Percentiles rank a stretch among this genome's conserved stretches.
phyloP scores from a whole-genome alignment of 2,888 invertebrate species.

The Mythimna lalbum region DNA sequence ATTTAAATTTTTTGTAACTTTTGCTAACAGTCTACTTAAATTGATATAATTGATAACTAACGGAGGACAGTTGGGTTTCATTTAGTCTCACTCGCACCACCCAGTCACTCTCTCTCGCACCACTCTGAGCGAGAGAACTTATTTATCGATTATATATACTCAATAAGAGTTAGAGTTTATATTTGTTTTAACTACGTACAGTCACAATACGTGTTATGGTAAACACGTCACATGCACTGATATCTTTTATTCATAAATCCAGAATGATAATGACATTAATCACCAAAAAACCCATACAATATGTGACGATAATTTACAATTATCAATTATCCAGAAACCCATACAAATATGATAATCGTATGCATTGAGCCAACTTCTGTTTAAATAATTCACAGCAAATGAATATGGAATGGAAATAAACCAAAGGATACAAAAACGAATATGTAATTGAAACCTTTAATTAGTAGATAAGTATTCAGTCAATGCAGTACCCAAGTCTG shows the following conservation, averaged over 20 bases:
- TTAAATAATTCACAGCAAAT: slow-evolving; percentile 8
- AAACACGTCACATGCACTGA: background rate
- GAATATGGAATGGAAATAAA: slow-evolving; percentile 4
- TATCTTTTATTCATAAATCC: slow-evolving; percentile 16
- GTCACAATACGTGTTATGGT: background rate
- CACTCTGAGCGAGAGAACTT: too few species aligned
- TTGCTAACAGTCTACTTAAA: too few species aligned
- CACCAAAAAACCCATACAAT: slow-evolving; percentile 4
- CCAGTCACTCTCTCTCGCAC: too few species aligned
- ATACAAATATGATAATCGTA: slow-evolving; percentile 25
- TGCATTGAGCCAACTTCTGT: slow-evolving; percentile 1
- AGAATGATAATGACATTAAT: background rate
- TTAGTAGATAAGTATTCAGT: slow-evolving; percentile 1
- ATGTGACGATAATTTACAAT: slow-evolving; percentile 5
- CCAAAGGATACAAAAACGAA: slow-evolving; percentile 6
- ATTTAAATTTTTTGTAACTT: too few species aligned
- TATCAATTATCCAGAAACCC: slow-evolving; percentile 5
- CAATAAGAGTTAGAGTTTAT: too few species aligned
- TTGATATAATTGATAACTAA: too few species aligned
- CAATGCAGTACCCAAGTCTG: too few species aligned
- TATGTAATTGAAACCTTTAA: slow-evolving; percentile 7
- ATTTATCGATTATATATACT: too few species aligned
- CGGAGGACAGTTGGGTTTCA: too few species aligned
- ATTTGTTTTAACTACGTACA: background rate
- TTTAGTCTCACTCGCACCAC: too few species aligned